Evolutionary conservation across 2,888 invertebrate genomes (phyloP).

Genomic region (Blastobasis adustella): DNA sequence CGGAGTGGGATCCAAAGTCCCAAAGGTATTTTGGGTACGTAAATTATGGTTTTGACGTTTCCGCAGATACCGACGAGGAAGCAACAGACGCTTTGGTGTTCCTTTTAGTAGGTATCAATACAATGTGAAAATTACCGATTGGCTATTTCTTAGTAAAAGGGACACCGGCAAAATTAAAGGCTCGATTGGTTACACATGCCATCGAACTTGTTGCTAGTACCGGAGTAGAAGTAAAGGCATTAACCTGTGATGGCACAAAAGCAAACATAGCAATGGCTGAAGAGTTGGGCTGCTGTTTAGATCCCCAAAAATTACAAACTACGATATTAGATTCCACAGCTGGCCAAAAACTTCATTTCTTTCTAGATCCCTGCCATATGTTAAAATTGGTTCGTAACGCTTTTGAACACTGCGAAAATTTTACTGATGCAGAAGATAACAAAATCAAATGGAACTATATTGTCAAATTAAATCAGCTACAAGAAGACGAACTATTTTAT

Average conservation of each 20-base stretch:
- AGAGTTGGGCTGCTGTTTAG: too few relatives aligned
- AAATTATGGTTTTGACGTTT: too few relatives aligned
- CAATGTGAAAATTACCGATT: conserved; percentile 13
- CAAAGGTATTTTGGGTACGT: too few relatives aligned
- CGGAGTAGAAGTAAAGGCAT: conserved; percentile 14
- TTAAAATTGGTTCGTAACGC: conserved; percentile 12
- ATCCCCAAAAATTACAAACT: too few relatives aligned
- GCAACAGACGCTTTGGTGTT: too few relatives aligned
- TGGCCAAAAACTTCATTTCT: conserved; percentile 7
- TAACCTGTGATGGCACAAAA: conserved; percentile 18
- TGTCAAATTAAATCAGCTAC: not conserved
- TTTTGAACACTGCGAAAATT: not conserved
- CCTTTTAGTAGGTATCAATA: too few relatives aligned
- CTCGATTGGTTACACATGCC: conserved; percentile 10
- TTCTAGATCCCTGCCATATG: conserved; percentile 13
- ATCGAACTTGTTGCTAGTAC: conserved; percentile 10
- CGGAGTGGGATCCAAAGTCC: too few relatives aligned
- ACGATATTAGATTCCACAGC: too few relatives aligned
- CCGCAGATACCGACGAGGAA: too few relatives aligned
- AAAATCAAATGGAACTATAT: not conserved
- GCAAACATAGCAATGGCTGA: too few relatives aligned
- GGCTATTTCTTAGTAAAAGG: conserved; percentile 11
- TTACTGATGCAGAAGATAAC: not conserved
- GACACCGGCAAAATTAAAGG: conserved; percentile 5
- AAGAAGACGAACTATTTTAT: too few relatives aligned